Evolutionary conservation across 2,113 vertebrate genomes (phyloP), one percentile per base, ranked within the genome.

Genomic region (Eulemur macaco): DNA sequence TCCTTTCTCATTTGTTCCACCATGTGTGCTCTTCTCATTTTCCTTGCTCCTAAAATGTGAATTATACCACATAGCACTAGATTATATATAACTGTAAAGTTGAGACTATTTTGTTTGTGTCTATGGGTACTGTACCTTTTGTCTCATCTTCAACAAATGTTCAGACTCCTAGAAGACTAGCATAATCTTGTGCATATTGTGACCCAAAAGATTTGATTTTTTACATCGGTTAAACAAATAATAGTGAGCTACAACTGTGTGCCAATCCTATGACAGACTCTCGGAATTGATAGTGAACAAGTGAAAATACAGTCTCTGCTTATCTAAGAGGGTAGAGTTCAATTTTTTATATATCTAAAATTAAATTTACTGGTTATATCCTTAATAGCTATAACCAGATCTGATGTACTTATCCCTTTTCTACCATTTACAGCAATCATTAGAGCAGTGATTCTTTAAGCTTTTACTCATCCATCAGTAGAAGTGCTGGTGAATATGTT

Each of bases 321-420:
- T 14, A 87, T 93, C 37, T 81, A 37, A 88, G 56, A 66, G 42
- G 47, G 9, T 2, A 83, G 42, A 68, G 13, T 68, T 96, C 39
- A 86, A 39, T 25, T 83, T 68, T 85, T 81, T 76, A 86, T 78
- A 50, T 60, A 66, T 83, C 31, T 88, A 71, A 94, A 89, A 92
- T 94, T 83, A 95, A 95, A 80, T 80, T 76, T 82, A 81, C 12
- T 91, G 47, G n/a, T n/a, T 91, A 85, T 39, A 37, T 74, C 2
- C 34, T 86, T 95, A 91, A 73, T 92, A 95, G 91, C 18, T 45
- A 56, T n/a, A 77, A 82, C 4, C 13, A 82, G 14, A 84, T 81
- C 58, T 76, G 37, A 92, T 63, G 90, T 92, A 76, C 29, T 76
- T 88, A 54, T 47, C 56, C 31, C 17, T 47, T 89, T 13, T 68